These are phyloP conservation scores for Darevskia mixta DNA, from an alignment of 2,797 vertebrate genomes.

Conservation along the genomic window DNA sequence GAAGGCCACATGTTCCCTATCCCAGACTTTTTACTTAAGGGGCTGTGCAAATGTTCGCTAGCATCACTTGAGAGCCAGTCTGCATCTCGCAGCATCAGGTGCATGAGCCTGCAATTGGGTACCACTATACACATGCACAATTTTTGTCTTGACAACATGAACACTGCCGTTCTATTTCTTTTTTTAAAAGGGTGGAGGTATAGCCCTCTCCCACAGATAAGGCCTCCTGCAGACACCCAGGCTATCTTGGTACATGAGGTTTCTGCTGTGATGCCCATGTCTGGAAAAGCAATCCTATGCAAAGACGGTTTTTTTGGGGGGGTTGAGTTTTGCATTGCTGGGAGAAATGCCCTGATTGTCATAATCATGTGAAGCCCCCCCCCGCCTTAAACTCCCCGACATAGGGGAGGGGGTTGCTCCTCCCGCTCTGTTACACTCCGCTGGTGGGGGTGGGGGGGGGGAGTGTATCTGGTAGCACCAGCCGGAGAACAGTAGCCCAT, in stretches of 20 bases:
- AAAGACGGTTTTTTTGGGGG: too few relatives aligned
- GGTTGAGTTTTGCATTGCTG: too few relatives aligned
- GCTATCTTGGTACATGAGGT: not conserved
- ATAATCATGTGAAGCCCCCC: conserved; percentile 7
- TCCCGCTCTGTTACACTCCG: conserved; percentile 76
- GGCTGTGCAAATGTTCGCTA: not conserved
- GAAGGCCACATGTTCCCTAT: too few relatives aligned
- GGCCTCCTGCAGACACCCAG: not conserved
- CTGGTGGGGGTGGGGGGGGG: conserved; percentile 73
- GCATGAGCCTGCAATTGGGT: not conserved
- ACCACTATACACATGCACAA: too few relatives aligned
- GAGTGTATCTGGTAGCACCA: conserved; percentile 59
- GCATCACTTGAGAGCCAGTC: not conserved
- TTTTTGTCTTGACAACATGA: too few relatives aligned
- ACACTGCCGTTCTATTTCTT: too few relatives aligned
- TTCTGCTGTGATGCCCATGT: not conserved
- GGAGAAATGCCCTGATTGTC: not conserved
- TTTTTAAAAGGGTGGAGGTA: too few relatives aligned
- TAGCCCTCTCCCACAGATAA: not conserved
- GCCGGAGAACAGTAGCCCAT: conserved; percentile 43
- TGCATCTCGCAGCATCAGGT: not conserved
- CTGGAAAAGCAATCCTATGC: not conserved
- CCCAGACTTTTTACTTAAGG: too few relatives aligned
- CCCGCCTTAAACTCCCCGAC: too few relatives aligned
- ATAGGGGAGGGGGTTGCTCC: conserved; percentile 40